Conservation (phyloP, 2,888 invertebrate species). For the Lottia scabra region DNA sequence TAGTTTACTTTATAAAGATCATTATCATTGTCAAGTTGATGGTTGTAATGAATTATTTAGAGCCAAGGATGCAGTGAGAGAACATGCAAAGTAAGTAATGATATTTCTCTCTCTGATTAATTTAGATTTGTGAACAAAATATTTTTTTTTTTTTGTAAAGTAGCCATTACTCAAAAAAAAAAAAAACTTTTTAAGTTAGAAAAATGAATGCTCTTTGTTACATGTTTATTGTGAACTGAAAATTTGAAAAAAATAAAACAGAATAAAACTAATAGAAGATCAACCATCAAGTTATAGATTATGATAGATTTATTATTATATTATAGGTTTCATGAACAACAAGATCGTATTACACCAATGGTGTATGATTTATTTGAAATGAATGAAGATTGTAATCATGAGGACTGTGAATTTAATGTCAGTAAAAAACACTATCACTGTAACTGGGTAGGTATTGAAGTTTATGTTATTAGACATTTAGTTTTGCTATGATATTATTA, state of each 20-base stretch:
- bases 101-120: no score
- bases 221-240: no score
- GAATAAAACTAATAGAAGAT: no score
- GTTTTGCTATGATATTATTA: no score
- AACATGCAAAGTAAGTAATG: slow-evolving; percentile 78
- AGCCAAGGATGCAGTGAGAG: slow-evolving; percentile 78
- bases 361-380: slow-evolving; percentile 78
- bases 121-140: no score
- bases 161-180: no score
- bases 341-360: slow-evolving; percentile 86
- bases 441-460: slow-evolving; percentile 78
- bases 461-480: not conserved
- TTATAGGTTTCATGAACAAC: slow-evolving; percentile 82
- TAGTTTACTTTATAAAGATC: slow-evolving; percentile 80
- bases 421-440: slow-evolving; percentile 90
- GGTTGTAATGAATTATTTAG: slow-evolving; percentile 66
- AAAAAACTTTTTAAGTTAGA: no score
- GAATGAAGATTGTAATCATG: slow-evolving; percentile 72
- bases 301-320: no score
- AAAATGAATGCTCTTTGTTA: no score
- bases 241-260: no score
- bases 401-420: slow-evolving; percentile 68
- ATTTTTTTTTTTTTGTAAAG: no score
- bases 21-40: slow-evolving; percentile 87
- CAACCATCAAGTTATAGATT: no score